Evolutionary conservation across 2,113 vertebrate genomes (phyloP).

Genomic region (Melanocharis versteri): DNA sequence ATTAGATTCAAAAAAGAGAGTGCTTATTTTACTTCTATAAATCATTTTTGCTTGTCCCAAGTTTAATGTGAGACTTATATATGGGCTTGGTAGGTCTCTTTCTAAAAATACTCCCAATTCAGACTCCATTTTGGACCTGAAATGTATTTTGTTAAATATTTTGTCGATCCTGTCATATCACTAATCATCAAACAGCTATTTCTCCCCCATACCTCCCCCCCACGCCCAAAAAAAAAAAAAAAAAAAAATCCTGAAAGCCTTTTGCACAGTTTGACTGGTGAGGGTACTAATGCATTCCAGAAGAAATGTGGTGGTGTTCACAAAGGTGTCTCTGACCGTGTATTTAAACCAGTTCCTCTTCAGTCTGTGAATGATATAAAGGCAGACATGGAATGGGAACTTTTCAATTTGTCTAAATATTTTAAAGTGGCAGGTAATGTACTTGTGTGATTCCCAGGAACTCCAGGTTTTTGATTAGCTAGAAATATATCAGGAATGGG

Average conservation of each 20-base stretch:
- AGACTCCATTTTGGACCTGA: neutral
- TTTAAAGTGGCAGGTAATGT: neutral
- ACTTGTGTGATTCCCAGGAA: neutral
- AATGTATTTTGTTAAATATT: neutral
- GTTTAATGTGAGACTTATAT: neutral
- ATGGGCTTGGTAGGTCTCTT: neutral
- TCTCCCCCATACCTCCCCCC: rapidly evolving
- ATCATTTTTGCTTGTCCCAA: neutral
- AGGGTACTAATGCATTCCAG: neutral
- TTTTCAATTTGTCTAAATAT: neutral
- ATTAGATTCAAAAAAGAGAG: neutral
- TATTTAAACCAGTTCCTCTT: neutral
- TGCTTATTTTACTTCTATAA: neutral
- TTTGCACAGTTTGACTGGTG: neutral
- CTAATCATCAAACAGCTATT: neutral
- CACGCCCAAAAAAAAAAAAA: neutral
- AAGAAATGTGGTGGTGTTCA: neutral
- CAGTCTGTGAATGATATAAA: rapidly evolving
- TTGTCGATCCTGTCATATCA: neutral
- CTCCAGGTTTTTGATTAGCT: neutral
- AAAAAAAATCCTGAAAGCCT: neutral
- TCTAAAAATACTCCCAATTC: neutral
- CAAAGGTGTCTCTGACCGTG: neutral
- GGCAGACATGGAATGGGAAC: neutral
- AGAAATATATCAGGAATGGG: neutral